Evolutionary conservation across 2,888 invertebrate species (phyloP).

Genomic region (Dynastes maya): DNA sequence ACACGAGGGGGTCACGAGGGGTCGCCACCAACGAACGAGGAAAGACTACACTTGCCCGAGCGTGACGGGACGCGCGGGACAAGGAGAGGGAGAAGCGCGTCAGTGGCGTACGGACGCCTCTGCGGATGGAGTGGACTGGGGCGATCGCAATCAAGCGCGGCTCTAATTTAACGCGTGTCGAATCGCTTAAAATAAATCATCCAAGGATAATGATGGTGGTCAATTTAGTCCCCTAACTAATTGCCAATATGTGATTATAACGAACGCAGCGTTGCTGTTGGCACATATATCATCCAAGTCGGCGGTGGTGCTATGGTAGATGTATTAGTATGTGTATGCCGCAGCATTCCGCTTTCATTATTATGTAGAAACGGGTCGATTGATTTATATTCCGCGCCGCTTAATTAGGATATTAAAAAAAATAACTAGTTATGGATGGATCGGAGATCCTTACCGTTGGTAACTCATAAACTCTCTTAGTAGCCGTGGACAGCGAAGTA

Average conservation of each 20-base stretch:
- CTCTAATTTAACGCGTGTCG: slow-evolving; percentile 69
- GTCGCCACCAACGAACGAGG: slow-evolving; percentile 23
- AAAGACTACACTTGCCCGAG: slow-evolving; percentile 13
- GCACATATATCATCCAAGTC: slow-evolving; percentile 66
- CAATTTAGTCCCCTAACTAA: slow-evolving; percentile 71
- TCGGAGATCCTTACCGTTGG: background rate
- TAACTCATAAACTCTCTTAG: background rate
- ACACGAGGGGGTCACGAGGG: slow-evolving; percentile 39
- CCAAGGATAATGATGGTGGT: slow-evolving; percentile 70
- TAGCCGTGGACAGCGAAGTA: no score
- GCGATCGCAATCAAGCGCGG: slow-evolving; percentile 57
- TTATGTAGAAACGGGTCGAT: slow-evolving; percentile 61
- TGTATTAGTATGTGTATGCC: slow-evolving; percentile 31
- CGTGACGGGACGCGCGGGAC: background rate
- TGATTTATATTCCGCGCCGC: slow-evolving; percentile 63
- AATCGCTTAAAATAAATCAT: slow-evolving; percentile 70
- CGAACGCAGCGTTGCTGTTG: slow-evolving; percentile 66
- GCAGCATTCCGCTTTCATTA: slow-evolving; percentile 63
- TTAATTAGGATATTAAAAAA: slow-evolving; percentile 66
- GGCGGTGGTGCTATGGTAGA: slow-evolving; percentile 26
- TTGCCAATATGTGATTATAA: slow-evolving; percentile 71
- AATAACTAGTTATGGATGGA: slow-evolving; percentile 55
- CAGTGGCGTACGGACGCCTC: slow-evolving; percentile 33
- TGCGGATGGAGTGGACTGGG: slow-evolving; percentile 31
- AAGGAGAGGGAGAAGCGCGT: slow-evolving; percentile 3